Evolutionary conservation across 2,797 vertebrate genomes (phyloP), one percentile per base, ranked within the genome.

Genomic region (Xerus rutilus): DNA sequence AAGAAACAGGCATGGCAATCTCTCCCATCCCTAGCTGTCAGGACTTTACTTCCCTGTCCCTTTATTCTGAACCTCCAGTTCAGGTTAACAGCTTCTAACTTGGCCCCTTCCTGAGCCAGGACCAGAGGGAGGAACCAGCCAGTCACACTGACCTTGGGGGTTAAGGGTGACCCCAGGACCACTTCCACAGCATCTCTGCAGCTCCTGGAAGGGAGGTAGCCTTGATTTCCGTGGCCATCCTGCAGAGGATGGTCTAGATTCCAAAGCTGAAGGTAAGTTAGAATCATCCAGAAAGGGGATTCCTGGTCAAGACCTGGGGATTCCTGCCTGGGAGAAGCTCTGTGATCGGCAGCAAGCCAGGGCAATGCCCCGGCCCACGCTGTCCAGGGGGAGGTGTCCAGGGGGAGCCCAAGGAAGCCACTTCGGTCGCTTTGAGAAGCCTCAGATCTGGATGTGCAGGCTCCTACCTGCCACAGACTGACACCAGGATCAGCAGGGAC

Each of bases 271-370:
- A 89, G n/a, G 82, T 25, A 77, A 43, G 32, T 45, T 49, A 32
- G 90, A 91, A 70, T 45, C 72, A 72, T 72, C n/a, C 23, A 76
- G 92, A 94, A 93, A 76, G 47, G 18, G 49, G 23, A 65, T 76
- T 28, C n/a, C 35, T 43, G n/a, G 25, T 32, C 64, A 86, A 43
- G 15, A 39, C 35, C 7, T 54, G 57, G 67, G 18, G 57, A 28
- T 72, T 86, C 76, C 70, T 86, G 72, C 57, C 49, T 47, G 13
- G 59, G 20, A 91, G 62, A 64, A 20, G 7, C 39, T 62, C 64
- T 30, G 25, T 6, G 35, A 35, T 49, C 30, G 35, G 65, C 30
- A 64, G 6, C 4, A 45, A 54, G 69, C 43, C 87, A 57, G 76
- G 45, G 25, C 43, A 20, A 57, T 7, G 39, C 13, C 67, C 76